phyloP scores from a whole-genome alignment of 2,797 vertebrate species.

The Protosalanx chinensis region DNA sequence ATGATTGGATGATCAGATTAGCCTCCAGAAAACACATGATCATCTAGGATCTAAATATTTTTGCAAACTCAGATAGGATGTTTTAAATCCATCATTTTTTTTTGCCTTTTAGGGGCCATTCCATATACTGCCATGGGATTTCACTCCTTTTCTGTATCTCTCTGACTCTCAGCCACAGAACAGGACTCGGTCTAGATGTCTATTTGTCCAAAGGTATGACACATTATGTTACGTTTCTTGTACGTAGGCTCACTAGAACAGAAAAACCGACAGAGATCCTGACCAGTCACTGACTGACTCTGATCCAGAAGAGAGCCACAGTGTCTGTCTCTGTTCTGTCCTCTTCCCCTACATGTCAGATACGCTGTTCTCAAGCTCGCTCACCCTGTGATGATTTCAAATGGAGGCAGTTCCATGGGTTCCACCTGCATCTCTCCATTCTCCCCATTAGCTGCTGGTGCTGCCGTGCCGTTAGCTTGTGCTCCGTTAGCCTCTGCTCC shows the following conservation, averaged over 20 bases:
- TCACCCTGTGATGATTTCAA: slow-evolving; percentile 89
- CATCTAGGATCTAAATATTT: neutral
- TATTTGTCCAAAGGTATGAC: too few species aligned
- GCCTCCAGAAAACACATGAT: neutral
- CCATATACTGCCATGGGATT: too few species aligned
- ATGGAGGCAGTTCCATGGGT: slow-evolving; percentile 83
- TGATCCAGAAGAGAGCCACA: too few species aligned
- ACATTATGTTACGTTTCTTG: too few species aligned
- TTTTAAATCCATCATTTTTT: too few species aligned
- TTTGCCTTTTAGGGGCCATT: too few species aligned
- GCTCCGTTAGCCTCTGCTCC: slow-evolving; percentile 15
- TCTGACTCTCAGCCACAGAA: too few species aligned
- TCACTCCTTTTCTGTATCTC: too few species aligned
- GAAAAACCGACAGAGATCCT: too few species aligned
- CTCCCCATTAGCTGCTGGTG: slow-evolving; percentile 34
- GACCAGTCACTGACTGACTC: too few species aligned
- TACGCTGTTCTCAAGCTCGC: slow-evolving; percentile 32
- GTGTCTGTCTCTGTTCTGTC: neutral
- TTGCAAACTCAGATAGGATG: neutral
- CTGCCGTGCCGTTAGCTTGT: slow-evolving; percentile 4
- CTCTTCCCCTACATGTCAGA: neutral
- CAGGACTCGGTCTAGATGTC: too few species aligned
- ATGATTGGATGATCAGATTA: neutral
- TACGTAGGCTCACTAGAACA: too few species aligned
- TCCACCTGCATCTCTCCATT: slow-evolving; percentile 67